Percentiles rank a stretch among this genome's conserved stretches.
Evolutionary conservation across 2,113 vertebrate genomes (phyloP).

Genomic region (Silurus meridionalis): DNA sequence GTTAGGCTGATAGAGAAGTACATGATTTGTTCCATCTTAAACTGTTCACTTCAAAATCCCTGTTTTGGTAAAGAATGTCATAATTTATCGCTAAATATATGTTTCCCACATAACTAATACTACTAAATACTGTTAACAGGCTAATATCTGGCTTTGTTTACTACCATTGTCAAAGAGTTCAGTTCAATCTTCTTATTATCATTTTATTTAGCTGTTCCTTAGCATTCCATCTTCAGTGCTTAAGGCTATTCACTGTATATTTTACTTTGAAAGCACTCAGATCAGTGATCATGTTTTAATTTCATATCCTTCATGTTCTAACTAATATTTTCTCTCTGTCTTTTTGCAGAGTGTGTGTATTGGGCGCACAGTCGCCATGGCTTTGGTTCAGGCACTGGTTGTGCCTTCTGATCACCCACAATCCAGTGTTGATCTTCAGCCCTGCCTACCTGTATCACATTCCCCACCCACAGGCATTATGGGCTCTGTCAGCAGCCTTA

Average conservation of each 20-base stretch:
- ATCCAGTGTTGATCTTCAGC: constrained; percentile 73
- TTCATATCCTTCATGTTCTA: neutral
- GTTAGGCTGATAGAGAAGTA: neutral
- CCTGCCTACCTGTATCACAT: constrained; percentile 58
- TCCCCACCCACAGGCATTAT: constrained; percentile 70
- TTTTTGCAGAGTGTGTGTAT: constrained; percentile 72
- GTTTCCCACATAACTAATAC: constrained; percentile 28
- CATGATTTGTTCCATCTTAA: constrained; percentile 21
- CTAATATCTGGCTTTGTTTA: constrained; percentile 8
- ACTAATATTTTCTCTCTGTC: neutral
- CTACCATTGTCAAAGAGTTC: constrained; percentile 11
- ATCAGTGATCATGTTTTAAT: neutral
- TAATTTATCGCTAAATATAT: constrained; percentile 48
- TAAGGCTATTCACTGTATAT: neutral
- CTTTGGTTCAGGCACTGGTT: constrained; percentile 88
- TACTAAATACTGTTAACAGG: constrained; percentile 32
- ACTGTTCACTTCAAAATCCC: neutral
- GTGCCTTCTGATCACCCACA: constrained; percentile 80
- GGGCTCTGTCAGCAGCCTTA: constrained; percentile 95
- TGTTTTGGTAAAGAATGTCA: neutral
- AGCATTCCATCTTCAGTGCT: neutral
- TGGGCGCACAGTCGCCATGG: constrained; percentile 79
- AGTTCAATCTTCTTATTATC: neutral
- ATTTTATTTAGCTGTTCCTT: neutral
- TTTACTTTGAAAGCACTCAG: neutral